Conservation (phyloP, 1,140 invertebrate species). For the Drosophila pandora region DNA sequence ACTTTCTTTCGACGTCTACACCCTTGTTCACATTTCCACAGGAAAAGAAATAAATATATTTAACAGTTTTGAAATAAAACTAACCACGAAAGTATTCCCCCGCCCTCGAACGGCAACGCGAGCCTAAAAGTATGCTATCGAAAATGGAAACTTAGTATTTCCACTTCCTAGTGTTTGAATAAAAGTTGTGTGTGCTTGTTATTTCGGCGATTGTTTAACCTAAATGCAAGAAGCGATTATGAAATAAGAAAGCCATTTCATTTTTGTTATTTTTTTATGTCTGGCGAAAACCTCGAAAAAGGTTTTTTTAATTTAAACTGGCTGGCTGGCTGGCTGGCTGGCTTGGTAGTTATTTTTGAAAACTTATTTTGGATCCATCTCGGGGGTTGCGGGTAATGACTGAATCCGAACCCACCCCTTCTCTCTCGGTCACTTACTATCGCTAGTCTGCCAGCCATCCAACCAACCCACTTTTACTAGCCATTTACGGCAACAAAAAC, state of each 20-base stretch:
- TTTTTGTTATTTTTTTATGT: neutral
- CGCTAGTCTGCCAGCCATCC: neutral
- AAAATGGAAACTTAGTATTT: neutral
- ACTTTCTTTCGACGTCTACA: conserved; percentile 20
- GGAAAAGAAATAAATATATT: conserved; percentile 25
- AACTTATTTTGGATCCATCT: conserved; percentile 18
- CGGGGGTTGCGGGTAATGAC: conserved; percentile 21
- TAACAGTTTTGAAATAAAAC: conserved; percentile 44
- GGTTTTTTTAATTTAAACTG: conserved; percentile 2
- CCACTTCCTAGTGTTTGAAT: too few relatives aligned
- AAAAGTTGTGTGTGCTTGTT: conserved; percentile 2
- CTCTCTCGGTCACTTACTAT: neutral
- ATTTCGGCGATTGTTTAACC: conserved; percentile 51
- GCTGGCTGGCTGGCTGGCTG: conserved; percentile 4
- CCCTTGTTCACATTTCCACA: conserved; percentile 12
- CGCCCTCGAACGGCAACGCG: neutral
- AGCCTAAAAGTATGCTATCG: conserved; percentile 24
- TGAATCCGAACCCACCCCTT: conserved; percentile 26
- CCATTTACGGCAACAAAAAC: neutral
- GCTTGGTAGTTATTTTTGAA: conserved; percentile 2
- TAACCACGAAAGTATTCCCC: conserved; percentile 1
- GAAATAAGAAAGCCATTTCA: conserved; percentile 67
- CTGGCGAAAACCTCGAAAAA: neutral
- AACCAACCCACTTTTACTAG: conserved; percentile 31
- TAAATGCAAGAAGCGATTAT: conserved; percentile 70